Percentiles rank a stretch among this genome's conserved stretches.
Evolutionary conservation across 2,888 invertebrate genomes (phyloP).

Genomic region (Epicampocera succincta): DNA sequence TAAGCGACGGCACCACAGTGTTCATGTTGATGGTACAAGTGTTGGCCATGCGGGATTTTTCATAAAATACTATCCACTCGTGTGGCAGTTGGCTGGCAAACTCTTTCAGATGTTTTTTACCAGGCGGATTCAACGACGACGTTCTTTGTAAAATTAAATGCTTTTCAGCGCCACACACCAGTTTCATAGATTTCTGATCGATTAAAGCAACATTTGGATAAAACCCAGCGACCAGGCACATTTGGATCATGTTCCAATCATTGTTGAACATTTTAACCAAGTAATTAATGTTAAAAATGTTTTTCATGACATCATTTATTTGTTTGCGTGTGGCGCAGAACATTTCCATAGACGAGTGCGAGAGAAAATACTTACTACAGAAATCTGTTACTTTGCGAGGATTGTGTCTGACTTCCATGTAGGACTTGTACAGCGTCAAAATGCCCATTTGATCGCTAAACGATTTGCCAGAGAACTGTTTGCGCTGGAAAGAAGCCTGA

Average conservation of each 20-base stretch:
- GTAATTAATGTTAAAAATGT: slow-evolving; percentile 84
- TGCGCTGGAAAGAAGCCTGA: slow-evolving; percentile 85
- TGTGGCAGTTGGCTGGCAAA: slow-evolving; percentile 84
- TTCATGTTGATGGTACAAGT: slow-evolving; percentile 89
- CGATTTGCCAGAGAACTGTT: slow-evolving; percentile 88
- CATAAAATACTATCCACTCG: slow-evolving; percentile 94
- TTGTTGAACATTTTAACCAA: slow-evolving; percentile 83
- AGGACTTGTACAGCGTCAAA: slow-evolving; percentile 90
- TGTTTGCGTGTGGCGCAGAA: slow-evolving; percentile 92
- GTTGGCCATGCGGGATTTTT: slow-evolving; percentile 88
- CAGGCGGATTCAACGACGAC: slow-evolving; percentile 82
- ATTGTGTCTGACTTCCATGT: slow-evolving; percentile 84
- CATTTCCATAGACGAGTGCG: slow-evolving; percentile 91
- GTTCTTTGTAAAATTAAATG: slow-evolving; percentile 83
- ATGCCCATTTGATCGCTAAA: slow-evolving; percentile 95
- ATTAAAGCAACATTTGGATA: slow-evolving; percentile 94
- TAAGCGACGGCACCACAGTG: slow-evolving; percentile 90
- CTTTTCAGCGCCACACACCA: slow-evolving; percentile 86
- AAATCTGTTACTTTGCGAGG: slow-evolving; percentile 70
- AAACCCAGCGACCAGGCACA: slow-evolving; percentile 92
- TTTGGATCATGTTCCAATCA: slow-evolving; percentile 93
- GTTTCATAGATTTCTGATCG: slow-evolving; percentile 84
- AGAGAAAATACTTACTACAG: slow-evolving; percentile 74
- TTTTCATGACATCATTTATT: slow-evolving; percentile 90
- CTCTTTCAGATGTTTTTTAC: slow-evolving; percentile 72